Evolutionary conservation across 2,888 invertebrate species (phyloP).

Genomic region (Tuta absoluta): DNA sequence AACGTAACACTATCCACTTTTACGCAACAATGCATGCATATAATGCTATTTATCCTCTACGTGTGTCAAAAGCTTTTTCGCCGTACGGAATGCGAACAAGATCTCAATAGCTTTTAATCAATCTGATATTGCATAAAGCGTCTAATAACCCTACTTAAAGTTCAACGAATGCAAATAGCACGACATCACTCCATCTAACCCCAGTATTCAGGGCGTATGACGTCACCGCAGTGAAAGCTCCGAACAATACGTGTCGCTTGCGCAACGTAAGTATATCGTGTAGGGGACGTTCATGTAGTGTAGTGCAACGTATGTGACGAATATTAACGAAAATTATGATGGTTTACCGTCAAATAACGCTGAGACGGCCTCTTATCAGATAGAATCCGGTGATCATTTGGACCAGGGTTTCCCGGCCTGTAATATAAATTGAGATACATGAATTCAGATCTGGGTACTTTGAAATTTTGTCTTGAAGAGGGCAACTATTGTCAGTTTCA

Average conservation of each 20-base stretch:
- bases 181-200: conserved; percentile 57
- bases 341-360: neutral
- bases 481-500: no score
- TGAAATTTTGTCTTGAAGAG: no score
- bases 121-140: conserved; percentile 2
- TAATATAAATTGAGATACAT: no score
- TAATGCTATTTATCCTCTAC: no score
- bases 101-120: neutral
- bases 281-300: neutral
- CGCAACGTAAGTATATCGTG: conserved; percentile 58
- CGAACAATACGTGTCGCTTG: conserved; percentile 77
- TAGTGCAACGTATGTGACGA: neutral
- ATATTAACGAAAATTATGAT: neutral
- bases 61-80: no score
- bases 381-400: no score
- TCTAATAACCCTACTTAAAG: conserved; percentile 18
- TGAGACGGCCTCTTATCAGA: no score
- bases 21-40: no score
- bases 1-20: no score
- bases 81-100: no score
- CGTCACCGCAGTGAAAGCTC: conserved; percentile 74
- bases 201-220: conserved; percentile 45
- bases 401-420: no score
- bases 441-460: no score
- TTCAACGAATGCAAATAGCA: conserved; percentile 66